phyloP scores from a whole-genome alignment of 2,888 invertebrate genomes.

The Horisme vitalbata region DNA sequence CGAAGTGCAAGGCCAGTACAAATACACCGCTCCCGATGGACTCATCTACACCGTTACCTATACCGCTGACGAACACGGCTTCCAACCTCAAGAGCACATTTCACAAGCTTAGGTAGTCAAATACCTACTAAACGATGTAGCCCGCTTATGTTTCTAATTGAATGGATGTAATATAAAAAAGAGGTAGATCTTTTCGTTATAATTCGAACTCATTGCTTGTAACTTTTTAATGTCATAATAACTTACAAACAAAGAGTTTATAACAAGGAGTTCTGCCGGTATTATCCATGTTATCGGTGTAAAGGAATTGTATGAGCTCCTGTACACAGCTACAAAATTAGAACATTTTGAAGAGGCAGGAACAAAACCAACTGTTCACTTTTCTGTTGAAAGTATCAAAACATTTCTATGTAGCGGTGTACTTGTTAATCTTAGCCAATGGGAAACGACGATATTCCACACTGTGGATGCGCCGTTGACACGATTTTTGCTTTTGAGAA shows the following conservation, averaged over 20 bases:
- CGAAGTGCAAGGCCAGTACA: constrained; percentile 78
- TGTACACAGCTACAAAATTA: too few species aligned
- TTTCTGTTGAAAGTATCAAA: too few species aligned
- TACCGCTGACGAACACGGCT: constrained; percentile 84
- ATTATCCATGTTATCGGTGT: too few species aligned
- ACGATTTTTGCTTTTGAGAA: constrained; percentile 32
- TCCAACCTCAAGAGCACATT: constrained; percentile 74
- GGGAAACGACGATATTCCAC: constrained; percentile 28
- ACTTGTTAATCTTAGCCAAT: constrained; percentile 6
- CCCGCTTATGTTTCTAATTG: too few species aligned
- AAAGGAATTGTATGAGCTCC: too few species aligned
- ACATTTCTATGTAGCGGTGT: background rate
- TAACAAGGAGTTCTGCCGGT: too few species aligned
- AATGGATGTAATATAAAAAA: too few species aligned
- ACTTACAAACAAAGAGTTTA: too few species aligned
- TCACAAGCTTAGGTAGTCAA: constrained; percentile 29
- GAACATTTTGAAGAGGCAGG: too few species aligned
- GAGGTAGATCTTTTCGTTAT: background rate
- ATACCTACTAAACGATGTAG: too few species aligned
- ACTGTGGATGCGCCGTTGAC: constrained; percentile 25
- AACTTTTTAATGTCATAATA: too few species aligned
- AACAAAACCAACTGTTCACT: background rate
- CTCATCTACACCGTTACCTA: constrained; percentile 78
- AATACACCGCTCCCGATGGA: constrained; percentile 80
- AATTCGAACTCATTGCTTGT: too few species aligned